phyloP scores from a whole-genome alignment of 2,797 vertebrate genomes.

The Loris lydekkerianus region DNA sequence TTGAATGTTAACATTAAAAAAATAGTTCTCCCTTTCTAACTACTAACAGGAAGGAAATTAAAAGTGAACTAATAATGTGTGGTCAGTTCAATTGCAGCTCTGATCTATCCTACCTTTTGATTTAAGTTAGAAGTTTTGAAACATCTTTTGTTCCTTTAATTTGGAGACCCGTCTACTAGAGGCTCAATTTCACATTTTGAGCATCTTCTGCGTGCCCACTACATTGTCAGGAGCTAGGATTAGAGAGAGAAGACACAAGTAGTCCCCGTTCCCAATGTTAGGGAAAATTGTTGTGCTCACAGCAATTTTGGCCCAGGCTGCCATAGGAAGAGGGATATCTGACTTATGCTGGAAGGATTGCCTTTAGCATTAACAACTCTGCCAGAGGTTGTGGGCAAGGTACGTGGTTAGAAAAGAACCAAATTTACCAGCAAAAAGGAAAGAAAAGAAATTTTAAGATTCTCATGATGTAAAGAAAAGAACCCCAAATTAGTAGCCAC shows the following conservation, averaged over 20 bases:
- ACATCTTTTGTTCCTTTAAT: slow-evolving; percentile 32
- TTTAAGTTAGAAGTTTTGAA: slow-evolving; percentile 47
- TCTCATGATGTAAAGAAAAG: background rate
- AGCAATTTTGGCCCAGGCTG: background rate
- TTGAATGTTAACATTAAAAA: slow-evolving; percentile 23
- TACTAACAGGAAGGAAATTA: background rate
- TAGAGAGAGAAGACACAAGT: background rate
- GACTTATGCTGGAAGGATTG: fast-evolving
- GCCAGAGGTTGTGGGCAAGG: background rate
- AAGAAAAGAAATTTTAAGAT: background rate
- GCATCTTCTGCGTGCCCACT: background rate
- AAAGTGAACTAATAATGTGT: background rate
- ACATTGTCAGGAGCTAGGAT: background rate
- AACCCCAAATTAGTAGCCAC: slow-evolving; percentile 16
- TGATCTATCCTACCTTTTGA: background rate
- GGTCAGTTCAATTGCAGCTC: slow-evolving; percentile 48
- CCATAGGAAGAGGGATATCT: background rate
- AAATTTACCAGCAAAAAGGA: background rate
- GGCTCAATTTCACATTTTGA: slow-evolving; percentile 4
- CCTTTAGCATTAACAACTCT: background rate
- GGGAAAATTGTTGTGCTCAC: background rate
- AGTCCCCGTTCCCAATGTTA: background rate
- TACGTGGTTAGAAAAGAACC: background rate
- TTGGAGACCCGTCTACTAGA: background rate
- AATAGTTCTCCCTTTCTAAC: background rate